Percentiles rank a stretch among this genome's conserved stretches.
Evolutionary conservation across 2,888 invertebrate genomes (phyloP).

Genomic region (Drosophila kanekoi): DNA sequence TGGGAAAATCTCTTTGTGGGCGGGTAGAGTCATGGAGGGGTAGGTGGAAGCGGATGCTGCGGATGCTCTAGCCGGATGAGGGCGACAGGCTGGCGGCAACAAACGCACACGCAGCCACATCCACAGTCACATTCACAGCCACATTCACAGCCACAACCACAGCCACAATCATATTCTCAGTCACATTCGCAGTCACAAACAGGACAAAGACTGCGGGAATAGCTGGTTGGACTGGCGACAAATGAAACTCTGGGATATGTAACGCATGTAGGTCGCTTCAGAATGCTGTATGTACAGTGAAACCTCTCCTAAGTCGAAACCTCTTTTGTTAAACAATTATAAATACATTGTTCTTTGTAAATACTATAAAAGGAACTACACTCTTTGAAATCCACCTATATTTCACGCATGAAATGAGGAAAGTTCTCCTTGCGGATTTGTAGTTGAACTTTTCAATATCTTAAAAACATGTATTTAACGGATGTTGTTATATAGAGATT

Average conservation of each 20-base stretch:
- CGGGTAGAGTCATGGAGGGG: neutral
- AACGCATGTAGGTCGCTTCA: conserved; percentile 39
- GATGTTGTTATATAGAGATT: too few relatives aligned
- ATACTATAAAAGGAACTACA: too few relatives aligned
- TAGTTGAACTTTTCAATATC: too few relatives aligned
- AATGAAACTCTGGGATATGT: conserved; percentile 34
- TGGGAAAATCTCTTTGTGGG: too few relatives aligned
- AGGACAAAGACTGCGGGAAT: conserved; percentile 44
- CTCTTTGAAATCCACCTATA: too few relatives aligned
- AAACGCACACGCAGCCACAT: conserved; percentile 45
- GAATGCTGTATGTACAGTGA: neutral
- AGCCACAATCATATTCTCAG: conserved; percentile 9
- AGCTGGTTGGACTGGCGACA: conserved; percentile 53
- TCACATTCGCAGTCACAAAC: conserved; percentile 10
- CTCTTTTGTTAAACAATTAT: neutral
- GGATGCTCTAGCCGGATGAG: conserved; percentile 56
- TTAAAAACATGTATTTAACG: too few relatives aligned
- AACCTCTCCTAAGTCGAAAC: neutral
- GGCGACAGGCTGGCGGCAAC: conserved; percentile 66
- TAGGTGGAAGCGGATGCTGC: conserved; percentile 34
- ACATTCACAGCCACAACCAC: too few relatives aligned
- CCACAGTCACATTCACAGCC: conserved; percentile 20
- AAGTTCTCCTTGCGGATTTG: neutral
- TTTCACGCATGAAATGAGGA: too few relatives aligned
- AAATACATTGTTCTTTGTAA: too few relatives aligned